Base-by-base conservation (phyloP, 2,797 vertebrate genomes). In the Epinephelus coioides region DNA sequence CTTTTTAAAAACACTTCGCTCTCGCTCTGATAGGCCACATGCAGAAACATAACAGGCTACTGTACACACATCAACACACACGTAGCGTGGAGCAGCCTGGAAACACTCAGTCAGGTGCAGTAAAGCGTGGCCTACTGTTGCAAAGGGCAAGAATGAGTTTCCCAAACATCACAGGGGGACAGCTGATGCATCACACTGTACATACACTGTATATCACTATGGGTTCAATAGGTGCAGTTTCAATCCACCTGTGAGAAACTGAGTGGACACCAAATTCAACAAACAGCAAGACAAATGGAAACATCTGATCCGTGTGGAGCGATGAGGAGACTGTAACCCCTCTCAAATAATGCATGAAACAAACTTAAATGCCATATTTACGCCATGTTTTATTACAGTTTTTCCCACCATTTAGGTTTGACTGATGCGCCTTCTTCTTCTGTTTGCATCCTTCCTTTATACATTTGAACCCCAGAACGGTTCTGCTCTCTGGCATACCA, bases 71-170 rank as follows among this genome's bases (percentile, higher is more conserved):
- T 34, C 21, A 40, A 53, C 62, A 38, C 67, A 65, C 78, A 55
- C 61, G 25, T 19, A 19, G 56, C 82, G 64, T 25, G 18, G 53
- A 76, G 73, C 79, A 77, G 88, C 79, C 93, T 95, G 95, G 95
- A 96, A 95, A 95, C 80, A 95, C 83, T 88, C 93, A 79, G 94
- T 95, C 94, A 95, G 93, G 93, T 95, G 93, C 92, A 94, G 91
- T 89, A 92, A 94, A 94, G 92, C 88, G 60, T 90, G 87, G 87
- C 79, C 87, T 84, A 77, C 84, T 85, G 89, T 74, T 93, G 90
- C 88, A 89, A 90, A 91, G 89, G 89, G 91, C 85, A 93, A 86
- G 81, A 86, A 91, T 89, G 61, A 92, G 84, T 95, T 94, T 95
- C 93, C 27, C 92, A 93, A 90, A 79, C 85, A 88, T 87, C 79